phyloP scores from a whole-genome alignment of 1,140 invertebrate genomes.

The Drosophila rhopaloa region DNA sequence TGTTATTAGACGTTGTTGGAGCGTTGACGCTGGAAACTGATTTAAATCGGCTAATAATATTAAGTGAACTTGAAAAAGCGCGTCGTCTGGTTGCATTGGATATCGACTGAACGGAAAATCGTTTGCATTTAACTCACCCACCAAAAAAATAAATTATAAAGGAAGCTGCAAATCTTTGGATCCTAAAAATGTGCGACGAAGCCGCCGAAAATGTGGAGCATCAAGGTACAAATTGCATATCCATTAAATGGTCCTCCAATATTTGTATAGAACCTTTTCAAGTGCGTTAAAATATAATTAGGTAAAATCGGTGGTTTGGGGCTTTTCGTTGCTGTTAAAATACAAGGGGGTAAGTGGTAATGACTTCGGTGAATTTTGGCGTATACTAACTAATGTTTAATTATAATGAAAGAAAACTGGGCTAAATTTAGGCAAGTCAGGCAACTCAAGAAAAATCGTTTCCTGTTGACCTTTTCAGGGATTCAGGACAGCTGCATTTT shows the following conservation, averaged over 20 bases:
- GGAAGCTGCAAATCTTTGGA: conserved; percentile 4
- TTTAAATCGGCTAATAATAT: conserved; percentile 4
- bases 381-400: conserved; percentile 11
- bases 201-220: conserved; percentile 36
- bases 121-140: conserved; percentile 13
- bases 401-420: conserved; percentile 13
- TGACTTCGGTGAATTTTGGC: conserved; percentile 12
- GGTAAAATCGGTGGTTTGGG: conserved; percentile 15
- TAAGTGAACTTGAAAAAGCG: not conserved
- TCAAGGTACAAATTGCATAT: conserved; percentile 45
- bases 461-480: conserved; percentile 27
- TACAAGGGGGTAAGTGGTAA: not conserved
- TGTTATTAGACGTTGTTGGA: conserved; percentile 15
- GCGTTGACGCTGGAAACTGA: not conserved
- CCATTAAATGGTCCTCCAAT: conserved; percentile 21
- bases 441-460: conserved; percentile 13
- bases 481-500: conserved; percentile 32
- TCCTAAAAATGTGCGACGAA: conserved; percentile 50
- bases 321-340: not conserved
- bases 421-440: conserved; percentile 29
- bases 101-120: not conserved
- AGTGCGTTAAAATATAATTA: conserved; percentile 40
- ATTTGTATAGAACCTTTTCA: not conserved
- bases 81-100: not conserved
- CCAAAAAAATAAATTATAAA: not conserved